Evolutionary conservation across 2,888 invertebrate genomes (phyloP).

Genomic region (Aspidiotus rigidus): DNA sequence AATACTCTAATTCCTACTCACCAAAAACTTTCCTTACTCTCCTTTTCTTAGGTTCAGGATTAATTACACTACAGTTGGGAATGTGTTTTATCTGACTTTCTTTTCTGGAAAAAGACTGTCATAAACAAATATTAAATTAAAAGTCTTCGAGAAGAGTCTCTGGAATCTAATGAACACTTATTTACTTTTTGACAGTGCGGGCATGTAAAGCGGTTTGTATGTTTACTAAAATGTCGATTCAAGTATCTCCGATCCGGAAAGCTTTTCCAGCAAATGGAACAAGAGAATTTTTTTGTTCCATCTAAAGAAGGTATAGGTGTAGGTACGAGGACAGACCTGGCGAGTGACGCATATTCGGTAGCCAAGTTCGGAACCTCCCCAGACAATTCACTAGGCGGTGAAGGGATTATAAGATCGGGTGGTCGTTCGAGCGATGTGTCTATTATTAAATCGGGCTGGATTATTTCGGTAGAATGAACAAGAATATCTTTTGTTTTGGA

Average conservation of each 20-base stretch:
- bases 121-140: not conserved
- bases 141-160: no score
- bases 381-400: no score
- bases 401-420: no score
- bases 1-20: not conserved
- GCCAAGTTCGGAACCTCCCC: not conserved
- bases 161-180: not conserved
- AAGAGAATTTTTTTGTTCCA: not conserved
- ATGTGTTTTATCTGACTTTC: not conserved
- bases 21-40: no score
- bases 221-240: conserved; percentile 1
- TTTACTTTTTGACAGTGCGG: not conserved
- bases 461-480: no score
- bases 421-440: no score
- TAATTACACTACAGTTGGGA: not conserved
- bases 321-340: not conserved
- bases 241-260: not conserved
- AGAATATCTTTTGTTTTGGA: no score
- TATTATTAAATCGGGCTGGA: no score
- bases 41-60: not conserved
- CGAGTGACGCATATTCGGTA: not conserved
- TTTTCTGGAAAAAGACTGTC: not conserved
- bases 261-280: not conserved
- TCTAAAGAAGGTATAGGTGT: not conserved
- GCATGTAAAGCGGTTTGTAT: not conserved